A percentile compares a stretch with the other conserved stretches of the same genome.
Evolutionary conservation across 1,140 invertebrate genomes (phyloP).

Genomic region (Sycobia sp.): DNA sequence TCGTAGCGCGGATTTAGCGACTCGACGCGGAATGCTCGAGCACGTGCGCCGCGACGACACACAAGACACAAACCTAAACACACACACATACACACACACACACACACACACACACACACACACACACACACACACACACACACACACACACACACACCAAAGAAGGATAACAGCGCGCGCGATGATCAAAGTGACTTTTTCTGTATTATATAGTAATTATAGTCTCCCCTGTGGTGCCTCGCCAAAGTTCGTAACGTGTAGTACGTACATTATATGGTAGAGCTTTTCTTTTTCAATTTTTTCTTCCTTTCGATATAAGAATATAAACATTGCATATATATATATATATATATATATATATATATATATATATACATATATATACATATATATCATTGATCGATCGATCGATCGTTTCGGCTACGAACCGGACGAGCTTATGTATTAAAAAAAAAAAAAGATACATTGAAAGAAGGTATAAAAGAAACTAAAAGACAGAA

Average conservation of each 20-base stretch:
- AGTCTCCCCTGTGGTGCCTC: slow-evolving; percentile 36
- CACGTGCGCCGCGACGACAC: too few relatives aligned
- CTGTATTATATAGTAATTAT: slow-evolving; percentile 34
- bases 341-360: not conserved
- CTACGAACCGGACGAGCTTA: slow-evolving; percentile 26
- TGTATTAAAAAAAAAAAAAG: slow-evolving; percentile 27
- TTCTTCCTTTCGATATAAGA: slow-evolving; percentile 22
- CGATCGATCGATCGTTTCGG: slow-evolving; percentile 25
- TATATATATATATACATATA: not conserved
- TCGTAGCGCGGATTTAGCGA: too few relatives aligned
- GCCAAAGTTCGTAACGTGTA: slow-evolving; percentile 33
- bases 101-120: too few relatives aligned
- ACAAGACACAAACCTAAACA: too few relatives aligned
- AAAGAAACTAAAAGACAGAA: slow-evolving; percentile 18
- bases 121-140: too few relatives aligned
- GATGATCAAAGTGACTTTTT: slow-evolving; percentile 31
- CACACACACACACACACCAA: too few relatives aligned
- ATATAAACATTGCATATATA: not conserved
- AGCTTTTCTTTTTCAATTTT: slow-evolving; percentile 27
- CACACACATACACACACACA: too few relatives aligned
- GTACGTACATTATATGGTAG: slow-evolving; percentile 26
- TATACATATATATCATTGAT: slow-evolving; percentile 23
- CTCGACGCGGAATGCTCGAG: too few relatives aligned
- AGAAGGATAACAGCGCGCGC: too few relatives aligned
- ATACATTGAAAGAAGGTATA: slow-evolving; percentile 18